Evolutionary conservation across 2,888 invertebrate species (phyloP).

Genomic region (Lobophora halterata): DNA sequence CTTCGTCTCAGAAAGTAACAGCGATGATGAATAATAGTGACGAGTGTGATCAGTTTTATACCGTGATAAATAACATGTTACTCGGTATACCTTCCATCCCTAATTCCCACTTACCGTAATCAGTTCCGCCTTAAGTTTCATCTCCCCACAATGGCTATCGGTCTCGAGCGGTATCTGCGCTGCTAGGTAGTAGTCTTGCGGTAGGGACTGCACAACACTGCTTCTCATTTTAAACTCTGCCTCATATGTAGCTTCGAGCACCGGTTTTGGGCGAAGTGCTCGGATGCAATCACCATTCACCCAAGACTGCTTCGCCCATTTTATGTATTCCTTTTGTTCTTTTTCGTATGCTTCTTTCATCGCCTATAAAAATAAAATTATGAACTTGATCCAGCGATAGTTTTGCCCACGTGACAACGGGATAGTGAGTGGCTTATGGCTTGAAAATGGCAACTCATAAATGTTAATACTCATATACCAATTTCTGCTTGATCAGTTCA

Average conservation of each 20-base stretch:
- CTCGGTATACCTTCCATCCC: too few relatives aligned
- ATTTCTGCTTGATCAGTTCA: too few relatives aligned
- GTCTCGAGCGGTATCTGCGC: conserved; percentile 58
- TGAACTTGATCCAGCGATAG: too few relatives aligned
- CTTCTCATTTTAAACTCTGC: conserved; percentile 54
- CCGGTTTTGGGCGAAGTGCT: conserved; percentile 56
- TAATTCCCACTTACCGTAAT: conserved; percentile 60
- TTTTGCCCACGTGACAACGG: too few relatives aligned
- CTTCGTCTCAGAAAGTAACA: too few relatives aligned
- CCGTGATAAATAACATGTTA: too few relatives aligned
- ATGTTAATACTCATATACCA: too few relatives aligned
- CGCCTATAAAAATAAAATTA: conserved; percentile 40
- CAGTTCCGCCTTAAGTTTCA: conserved; percentile 44
- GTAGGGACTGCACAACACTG: conserved; percentile 44
- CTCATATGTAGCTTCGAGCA: conserved; percentile 55
- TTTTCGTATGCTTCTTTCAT: conserved; percentile 48
- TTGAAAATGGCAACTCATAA: too few relatives aligned
- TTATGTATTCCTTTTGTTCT: conserved; percentile 60
- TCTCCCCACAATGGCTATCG: too few relatives aligned
- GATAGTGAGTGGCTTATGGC: too few relatives aligned
- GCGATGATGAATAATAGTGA: too few relatives aligned
- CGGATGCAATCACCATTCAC: conserved; percentile 48
- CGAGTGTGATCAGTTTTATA: too few relatives aligned
- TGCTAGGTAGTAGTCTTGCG: conserved; percentile 48
- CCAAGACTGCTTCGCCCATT: conserved; percentile 65